Evolutionary conservation across 2,113 vertebrate genomes (phyloP).

Genomic region (Forbesichthys agassizii): DNA sequence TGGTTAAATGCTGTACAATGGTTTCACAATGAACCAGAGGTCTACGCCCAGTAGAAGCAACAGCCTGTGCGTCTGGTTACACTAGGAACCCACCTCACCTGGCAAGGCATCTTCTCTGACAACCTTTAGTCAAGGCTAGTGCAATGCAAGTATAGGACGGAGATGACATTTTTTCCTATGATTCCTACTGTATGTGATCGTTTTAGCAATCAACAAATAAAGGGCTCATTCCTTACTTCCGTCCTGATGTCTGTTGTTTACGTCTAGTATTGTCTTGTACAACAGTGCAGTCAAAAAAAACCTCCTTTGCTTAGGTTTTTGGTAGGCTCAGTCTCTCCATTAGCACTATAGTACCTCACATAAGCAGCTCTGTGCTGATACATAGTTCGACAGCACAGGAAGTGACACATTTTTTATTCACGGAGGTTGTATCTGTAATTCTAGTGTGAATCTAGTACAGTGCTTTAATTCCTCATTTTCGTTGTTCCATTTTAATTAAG

Average conservation of each 20-base stretch:
- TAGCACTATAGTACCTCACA: too few species aligned
- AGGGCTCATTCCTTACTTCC: background rate
- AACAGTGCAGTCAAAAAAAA: background rate
- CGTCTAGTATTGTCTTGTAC: conserved; percentile 3
- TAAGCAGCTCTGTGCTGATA: too few species aligned
- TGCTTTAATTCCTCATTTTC: too few species aligned
- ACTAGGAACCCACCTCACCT: conserved; percentile 37
- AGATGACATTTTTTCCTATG: conserved; percentile 21
- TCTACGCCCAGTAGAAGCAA: too few species aligned
- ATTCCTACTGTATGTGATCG: conserved; percentile 19
- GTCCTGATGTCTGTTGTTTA: conserved; percentile 12
- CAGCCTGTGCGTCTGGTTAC: background rate
- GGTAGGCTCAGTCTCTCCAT: too few species aligned
- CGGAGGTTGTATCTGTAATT: too few species aligned
- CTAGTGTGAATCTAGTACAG: too few species aligned
- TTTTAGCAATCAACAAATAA: conserved; percentile 24
- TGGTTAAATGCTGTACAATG: background rate
- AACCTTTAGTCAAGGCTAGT: background rate
- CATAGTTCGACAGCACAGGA: too few species aligned
- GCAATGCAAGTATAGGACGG: background rate
- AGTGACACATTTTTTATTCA: too few species aligned
- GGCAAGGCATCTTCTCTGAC: conserved; percentile 24
- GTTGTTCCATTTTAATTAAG: too few species aligned
- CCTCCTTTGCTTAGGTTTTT: background rate
- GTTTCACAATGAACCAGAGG: background rate